phyloP scores from a whole-genome alignment of 1,140 invertebrate species.

The Papilio helenus region DNA sequence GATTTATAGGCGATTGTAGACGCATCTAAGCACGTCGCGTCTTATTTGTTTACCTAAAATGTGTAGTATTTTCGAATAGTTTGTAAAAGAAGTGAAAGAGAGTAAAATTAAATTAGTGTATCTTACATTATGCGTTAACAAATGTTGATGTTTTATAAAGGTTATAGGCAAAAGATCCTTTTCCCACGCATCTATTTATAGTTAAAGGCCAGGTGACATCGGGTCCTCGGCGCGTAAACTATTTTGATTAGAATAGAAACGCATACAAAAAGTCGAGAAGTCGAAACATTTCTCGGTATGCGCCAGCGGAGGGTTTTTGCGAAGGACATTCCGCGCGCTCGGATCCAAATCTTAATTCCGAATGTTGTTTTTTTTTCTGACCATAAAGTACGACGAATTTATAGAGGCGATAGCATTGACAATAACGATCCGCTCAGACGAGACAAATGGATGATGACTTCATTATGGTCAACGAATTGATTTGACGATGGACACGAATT shows the following conservation, averaged over 20 bases:
- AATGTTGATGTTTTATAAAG: background rate
- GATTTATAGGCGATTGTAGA: conserved; percentile 71
- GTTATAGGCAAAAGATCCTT: conserved; percentile 2
- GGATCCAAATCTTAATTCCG: conserved; percentile 79
- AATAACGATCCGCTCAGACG: conserved; percentile 57
- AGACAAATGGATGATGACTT: conserved; percentile 62
- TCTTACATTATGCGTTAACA: background rate
- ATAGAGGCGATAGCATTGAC: conserved; percentile 61
- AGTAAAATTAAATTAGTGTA: no score
- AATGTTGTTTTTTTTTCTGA: conserved; percentile 58
- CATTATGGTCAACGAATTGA: conserved; percentile 57
- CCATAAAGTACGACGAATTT: conserved; percentile 66
- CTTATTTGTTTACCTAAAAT: background rate
- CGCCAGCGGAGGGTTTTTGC: conserved; percentile 74
- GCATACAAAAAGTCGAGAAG: conserved; percentile 63
- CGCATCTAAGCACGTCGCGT: conserved; percentile 22
- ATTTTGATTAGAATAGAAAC: conserved; percentile 81
- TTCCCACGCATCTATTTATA: conserved; percentile 59
- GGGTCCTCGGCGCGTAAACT: conserved; percentile 69
- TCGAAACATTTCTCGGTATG: conserved; percentile 68
- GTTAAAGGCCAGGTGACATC: conserved; percentile 44
- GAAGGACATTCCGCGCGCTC: conserved; percentile 60
- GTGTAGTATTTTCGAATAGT: background rate
- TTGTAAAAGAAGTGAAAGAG: background rate
- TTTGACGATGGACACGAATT: conserved; percentile 20